Conservation (phyloP, 2,113 vertebrate species). For the Arvicanthis niloticus region DNA sequence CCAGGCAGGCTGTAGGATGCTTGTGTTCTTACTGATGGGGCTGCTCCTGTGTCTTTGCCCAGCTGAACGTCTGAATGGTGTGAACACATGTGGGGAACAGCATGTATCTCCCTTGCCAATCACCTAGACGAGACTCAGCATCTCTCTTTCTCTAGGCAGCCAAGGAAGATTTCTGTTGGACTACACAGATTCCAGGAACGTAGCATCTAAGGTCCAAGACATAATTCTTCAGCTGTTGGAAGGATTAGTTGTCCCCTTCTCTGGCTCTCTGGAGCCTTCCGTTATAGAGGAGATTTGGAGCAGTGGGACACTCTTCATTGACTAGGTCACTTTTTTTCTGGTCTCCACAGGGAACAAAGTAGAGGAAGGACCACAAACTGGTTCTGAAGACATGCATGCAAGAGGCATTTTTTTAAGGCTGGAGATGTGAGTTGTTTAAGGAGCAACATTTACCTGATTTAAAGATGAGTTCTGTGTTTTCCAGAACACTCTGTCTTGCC, state of each 20-base stretch:
- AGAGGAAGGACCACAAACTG: no score
- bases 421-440: background rate
- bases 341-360: background rate
- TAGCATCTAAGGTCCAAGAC: background rate
- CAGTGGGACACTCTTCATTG: background rate
- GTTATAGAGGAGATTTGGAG: background rate
- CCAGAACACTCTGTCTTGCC: background rate
- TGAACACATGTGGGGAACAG: background rate
- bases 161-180: background rate
- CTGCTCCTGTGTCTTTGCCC: background rate
- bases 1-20: background rate
- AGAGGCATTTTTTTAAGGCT: background rate
- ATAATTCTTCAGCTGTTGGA: background rate
- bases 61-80: background rate
- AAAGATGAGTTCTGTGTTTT: background rate
- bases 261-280: background rate
- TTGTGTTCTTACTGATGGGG: background rate
- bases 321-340: background rate
- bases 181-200: background rate
- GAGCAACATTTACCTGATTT: background rate
- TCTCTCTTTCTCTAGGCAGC: slow-evolving; percentile 13
- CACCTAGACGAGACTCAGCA: background rate
- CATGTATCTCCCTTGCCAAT: background rate
- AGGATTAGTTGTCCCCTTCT: background rate
- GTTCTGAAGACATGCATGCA: background rate